Conservation (phyloP, 2,113 vertebrate species). For the Nibea albiflora region DNA sequence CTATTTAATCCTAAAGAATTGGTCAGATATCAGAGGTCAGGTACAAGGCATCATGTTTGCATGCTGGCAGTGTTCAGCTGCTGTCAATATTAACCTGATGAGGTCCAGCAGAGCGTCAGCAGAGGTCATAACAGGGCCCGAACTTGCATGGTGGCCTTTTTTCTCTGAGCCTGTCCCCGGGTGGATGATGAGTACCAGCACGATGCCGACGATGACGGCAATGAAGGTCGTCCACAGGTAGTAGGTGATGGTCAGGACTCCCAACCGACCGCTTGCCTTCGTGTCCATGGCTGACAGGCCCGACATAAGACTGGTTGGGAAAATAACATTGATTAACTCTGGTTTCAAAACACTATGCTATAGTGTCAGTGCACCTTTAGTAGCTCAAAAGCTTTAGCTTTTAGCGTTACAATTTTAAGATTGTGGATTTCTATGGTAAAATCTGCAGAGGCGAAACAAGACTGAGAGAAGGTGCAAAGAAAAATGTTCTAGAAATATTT, state of each 20-base stretch:
- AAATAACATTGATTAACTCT: neutral
- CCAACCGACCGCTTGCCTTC: slow-evolving; percentile 88
- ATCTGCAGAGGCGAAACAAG: neutral
- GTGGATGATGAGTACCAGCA: slow-evolving; percentile 88
- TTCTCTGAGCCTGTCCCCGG: slow-evolving; percentile 88
- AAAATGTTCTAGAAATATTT: too few species aligned
- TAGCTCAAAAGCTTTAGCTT: too few species aligned
- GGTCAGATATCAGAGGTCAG: neutral
- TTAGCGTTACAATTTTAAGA: neutral
- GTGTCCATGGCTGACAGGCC: slow-evolving; percentile 92
- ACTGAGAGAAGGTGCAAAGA: neutral
- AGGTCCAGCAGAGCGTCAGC: slow-evolving; percentile 91
- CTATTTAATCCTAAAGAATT: neutral
- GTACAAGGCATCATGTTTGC: neutral
- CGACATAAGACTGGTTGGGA: slow-evolving; percentile 87
- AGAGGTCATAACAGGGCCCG: slow-evolving; percentile 88
- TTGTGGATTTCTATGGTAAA: neutral
- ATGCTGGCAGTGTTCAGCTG: too few species aligned
- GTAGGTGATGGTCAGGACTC: slow-evolving; percentile 90
- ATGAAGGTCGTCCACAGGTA: slow-evolving; percentile 94
- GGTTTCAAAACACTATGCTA: neutral
- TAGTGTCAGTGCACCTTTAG: neutral
- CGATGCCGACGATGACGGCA: slow-evolving; percentile 89
- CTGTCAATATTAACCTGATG: slow-evolving; percentile 83
- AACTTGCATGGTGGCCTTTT: slow-evolving; percentile 77